These are phyloP conservation scores for Coelopa pilipes DNA, from an alignment of 2,888 invertebrate species.

Conservation along the genomic window DNA sequence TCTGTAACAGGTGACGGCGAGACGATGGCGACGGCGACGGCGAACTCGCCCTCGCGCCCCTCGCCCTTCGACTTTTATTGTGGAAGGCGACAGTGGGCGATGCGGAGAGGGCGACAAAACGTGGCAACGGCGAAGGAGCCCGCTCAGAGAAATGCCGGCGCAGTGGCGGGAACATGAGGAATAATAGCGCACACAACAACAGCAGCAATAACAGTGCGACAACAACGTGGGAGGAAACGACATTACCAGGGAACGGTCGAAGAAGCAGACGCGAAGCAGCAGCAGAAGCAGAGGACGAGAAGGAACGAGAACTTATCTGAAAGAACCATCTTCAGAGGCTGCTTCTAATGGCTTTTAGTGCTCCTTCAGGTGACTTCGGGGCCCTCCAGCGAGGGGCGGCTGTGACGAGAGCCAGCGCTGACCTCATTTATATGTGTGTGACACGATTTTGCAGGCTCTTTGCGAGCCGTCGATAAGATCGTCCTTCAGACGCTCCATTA, in stretches of 20 bases:
- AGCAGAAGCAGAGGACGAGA: too few relatives aligned
- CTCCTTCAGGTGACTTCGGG: background rate
- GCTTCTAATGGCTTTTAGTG: background rate
- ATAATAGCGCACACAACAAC: background rate
- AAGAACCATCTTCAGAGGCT: conserved; percentile 14
- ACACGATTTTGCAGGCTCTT: background rate
- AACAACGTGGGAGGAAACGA: background rate
- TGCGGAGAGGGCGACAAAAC: background rate
- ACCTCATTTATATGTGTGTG: conserved; percentile 16
- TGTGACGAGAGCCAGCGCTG: background rate
- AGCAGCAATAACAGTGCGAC: background rate
- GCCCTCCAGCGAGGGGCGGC: background rate
- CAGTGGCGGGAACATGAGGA: background rate
- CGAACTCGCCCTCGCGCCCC: background rate
- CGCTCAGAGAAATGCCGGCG: background rate
- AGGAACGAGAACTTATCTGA: conserved; percentile 4
- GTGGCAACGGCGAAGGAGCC: background rate
- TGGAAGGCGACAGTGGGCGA: background rate
- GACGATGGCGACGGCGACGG: too few relatives aligned
- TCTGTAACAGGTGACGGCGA: conserved; percentile 14
- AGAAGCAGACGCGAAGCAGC: too few relatives aligned
- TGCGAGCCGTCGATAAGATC: conserved; percentile 28
- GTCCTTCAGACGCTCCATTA: conserved; percentile 18
- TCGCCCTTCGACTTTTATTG: conserved; percentile 9
- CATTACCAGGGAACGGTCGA: background rate